Percentiles rank a stretch among this genome's conserved stretches.
Evolutionary conservation across 2,113 vertebrate genomes (phyloP).

Genomic region (Phocoena sinus): DNA sequence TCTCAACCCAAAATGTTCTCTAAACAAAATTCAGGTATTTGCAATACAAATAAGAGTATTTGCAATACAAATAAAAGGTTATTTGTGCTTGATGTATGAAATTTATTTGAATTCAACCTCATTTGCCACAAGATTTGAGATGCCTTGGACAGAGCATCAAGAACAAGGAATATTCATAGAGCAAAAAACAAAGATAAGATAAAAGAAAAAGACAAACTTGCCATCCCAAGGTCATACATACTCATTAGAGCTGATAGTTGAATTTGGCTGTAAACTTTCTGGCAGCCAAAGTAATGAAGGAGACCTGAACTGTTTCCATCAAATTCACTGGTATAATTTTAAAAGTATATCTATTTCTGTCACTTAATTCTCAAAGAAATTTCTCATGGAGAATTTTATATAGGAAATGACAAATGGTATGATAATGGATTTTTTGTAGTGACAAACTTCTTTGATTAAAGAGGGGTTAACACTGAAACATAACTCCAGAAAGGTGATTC

Average conservation of each 20-base stretch:
- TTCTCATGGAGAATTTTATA: background rate
- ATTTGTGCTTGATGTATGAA: background rate
- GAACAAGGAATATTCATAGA: background rate
- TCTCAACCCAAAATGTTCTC: background rate
- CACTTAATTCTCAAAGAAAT: background rate
- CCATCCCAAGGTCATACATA: background rate
- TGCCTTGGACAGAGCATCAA: background rate
- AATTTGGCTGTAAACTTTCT: background rate
- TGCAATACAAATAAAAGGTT: background rate
- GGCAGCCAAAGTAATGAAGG: background rate
- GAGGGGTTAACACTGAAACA: background rate
- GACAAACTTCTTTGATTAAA: background rate
- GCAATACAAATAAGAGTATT: background rate
- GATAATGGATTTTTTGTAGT: background rate
- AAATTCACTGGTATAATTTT: background rate
- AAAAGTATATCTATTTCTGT: background rate
- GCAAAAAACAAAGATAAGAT: background rate
- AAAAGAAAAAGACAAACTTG: background rate
- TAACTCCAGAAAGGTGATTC: background rate
- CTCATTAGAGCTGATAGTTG: background rate
- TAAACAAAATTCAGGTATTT: background rate
- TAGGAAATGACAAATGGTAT: background rate
- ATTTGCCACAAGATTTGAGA: background rate
- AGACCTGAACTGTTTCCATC: background rate
- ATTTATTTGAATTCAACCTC: background rate